These are phyloP conservation scores for Esox masquinongy DNA, from an alignment of 2,797 vertebrate species.

Conservation along the genomic window DNA sequence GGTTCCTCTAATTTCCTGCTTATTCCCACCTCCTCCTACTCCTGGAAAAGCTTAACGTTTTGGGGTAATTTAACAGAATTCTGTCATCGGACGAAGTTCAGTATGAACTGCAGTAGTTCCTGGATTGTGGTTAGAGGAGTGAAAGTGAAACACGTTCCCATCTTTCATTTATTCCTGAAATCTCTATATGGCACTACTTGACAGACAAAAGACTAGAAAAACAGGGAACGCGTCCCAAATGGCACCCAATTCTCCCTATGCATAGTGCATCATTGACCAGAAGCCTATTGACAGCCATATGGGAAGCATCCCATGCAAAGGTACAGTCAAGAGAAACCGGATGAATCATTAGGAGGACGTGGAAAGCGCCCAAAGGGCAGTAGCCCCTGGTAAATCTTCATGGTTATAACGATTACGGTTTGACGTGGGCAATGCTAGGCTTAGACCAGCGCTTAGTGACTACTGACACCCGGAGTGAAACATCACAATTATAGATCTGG, in stretches of 20 bases:
- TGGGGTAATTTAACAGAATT: neutral
- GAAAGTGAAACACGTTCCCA: too few species aligned
- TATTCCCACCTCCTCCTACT: neutral
- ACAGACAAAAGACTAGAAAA: too few species aligned
- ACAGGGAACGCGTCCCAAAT: too few species aligned
- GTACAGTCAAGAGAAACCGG: conserved; percentile 50
- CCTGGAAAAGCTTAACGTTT: neutral
- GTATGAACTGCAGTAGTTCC: too few species aligned
- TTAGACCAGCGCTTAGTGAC: conserved; percentile 61
- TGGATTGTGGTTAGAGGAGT: too few species aligned
- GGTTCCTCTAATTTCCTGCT: neutral
- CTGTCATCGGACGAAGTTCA: neutral
- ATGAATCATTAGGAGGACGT: conserved; percentile 71
- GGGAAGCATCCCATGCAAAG: conserved; percentile 39
- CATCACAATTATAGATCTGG: conserved; percentile 70
- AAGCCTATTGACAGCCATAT: neutral
- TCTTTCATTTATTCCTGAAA: too few species aligned
- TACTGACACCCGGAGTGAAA: conserved; percentile 65
- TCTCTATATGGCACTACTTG: too few species aligned
- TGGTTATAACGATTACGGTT: conserved; percentile 74
- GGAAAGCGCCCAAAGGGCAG: conserved; percentile 63
- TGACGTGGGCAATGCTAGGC: conserved; percentile 64
- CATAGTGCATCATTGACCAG: too few species aligned
- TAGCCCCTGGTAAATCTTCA: conserved; percentile 66
- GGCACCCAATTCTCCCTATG: too few species aligned